These are phyloP conservation scores for Drosophila leonis DNA, from an alignment of 2,888 invertebrate genomes.

Conservation along the genomic window DNA sequence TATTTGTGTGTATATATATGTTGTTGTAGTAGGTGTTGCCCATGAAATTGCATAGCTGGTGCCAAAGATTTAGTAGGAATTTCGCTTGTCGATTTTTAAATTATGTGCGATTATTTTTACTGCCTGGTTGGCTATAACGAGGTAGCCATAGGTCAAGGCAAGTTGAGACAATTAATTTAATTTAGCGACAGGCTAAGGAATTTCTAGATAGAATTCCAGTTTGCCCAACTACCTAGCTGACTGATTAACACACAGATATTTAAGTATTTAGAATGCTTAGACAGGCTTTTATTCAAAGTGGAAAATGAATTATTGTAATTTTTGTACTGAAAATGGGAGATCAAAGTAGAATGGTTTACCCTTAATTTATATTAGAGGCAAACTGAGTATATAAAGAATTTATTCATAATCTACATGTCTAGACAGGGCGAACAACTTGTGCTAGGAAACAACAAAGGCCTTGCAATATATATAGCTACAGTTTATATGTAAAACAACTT, in stretches of 20 bases:
- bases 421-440: too few species aligned
- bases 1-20: not conserved
- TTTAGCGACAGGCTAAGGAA: not conserved
- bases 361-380: too few species aligned
- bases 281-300: too few species aligned
- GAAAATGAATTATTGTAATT: too few species aligned
- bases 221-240: not conserved
- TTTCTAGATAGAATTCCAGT: not conserved
- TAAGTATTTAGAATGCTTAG: not conserved
- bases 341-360: too few species aligned
- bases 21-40: constrained; percentile 27
- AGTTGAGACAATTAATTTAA: not conserved
- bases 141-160: not conserved
- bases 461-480: not conserved
- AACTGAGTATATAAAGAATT: too few species aligned
- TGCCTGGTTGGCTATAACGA: not conserved
- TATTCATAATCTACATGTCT: too few species aligned
- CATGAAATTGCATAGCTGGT: constrained; percentile 22
- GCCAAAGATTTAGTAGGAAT: constrained; percentile 16
- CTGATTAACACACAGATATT: not conserved
- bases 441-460: too few species aligned
- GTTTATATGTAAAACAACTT: not conserved
- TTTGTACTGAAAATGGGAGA: too few species aligned
- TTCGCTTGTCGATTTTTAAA: constrained; percentile 20
- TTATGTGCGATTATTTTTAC: constrained; percentile 17